Conservation (phyloP, 2,888 invertebrate species). For the Nymphalis polychloros region DNA sequence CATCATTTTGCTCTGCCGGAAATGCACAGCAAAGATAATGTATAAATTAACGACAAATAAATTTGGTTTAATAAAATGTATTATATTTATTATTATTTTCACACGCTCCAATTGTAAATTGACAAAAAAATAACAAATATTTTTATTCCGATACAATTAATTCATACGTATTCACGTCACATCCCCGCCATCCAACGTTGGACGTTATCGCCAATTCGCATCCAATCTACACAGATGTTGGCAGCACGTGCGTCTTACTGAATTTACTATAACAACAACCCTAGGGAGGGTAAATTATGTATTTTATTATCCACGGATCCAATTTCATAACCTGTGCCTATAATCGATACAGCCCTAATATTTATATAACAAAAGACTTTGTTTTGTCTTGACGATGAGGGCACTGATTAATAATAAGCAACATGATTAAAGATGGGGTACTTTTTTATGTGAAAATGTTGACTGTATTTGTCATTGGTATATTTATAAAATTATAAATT, state of each 20-base stretch:
- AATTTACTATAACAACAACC: constrained; percentile 50
- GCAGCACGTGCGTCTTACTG: constrained; percentile 48
- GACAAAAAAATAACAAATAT: background rate
- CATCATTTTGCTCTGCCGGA: too few species aligned
- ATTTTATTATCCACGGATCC: constrained; percentile 52
- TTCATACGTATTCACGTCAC: constrained; percentile 39
- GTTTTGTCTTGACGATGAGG: background rate
- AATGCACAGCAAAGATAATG: too few species aligned
- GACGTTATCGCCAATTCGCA: constrained; percentile 41
- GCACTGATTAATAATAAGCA: too few species aligned
- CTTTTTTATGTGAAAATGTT: too few species aligned
- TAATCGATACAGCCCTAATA: constrained; percentile 37
- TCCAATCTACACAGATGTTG: constrained; percentile 40
- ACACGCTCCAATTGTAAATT: background rate
- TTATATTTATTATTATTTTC: background rate
- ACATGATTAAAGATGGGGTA: too few species aligned
- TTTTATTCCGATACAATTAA: constrained; percentile 31
- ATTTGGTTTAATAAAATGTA: background rate
- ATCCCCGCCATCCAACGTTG: constrained; percentile 34
- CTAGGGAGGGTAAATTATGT: constrained; percentile 48
- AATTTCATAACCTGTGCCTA: constrained; percentile 50
- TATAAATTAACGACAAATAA: too few species aligned
- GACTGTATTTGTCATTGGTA: too few species aligned
- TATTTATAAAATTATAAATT: too few species aligned
- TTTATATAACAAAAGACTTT: background rate